Evolutionary conservation across 2,797 vertebrate genomes (phyloP), one percentile per base, ranked within the genome.

Genomic region (Pangasius sanitwongsei): DNA sequence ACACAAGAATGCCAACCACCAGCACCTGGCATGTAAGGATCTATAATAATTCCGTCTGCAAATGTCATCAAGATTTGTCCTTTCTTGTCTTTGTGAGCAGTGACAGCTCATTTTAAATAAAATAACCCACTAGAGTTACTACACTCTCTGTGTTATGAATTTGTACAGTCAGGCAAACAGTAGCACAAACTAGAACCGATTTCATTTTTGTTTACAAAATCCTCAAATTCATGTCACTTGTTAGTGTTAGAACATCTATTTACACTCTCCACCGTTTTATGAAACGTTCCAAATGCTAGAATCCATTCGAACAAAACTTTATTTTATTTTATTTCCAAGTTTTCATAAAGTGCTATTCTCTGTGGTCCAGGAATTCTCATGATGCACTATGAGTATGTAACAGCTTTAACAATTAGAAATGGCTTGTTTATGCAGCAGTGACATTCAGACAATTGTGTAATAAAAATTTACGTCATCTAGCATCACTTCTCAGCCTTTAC

Each of bases 11-110:
- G 94, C 93, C 95, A 96, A 95, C 95, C 92, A 93, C 95, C 95
- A 95, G 95, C 95, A 96, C 96, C 95, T 96, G 95, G 95, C 96
- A 96, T 94, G 95, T 95, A 95, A 95, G 95, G 94, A 94, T 93
- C 93, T 94, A 95, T 94, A 94, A 93, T 94, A 95, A 92, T 93
- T 92, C 92, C 63, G 89, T 94, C 93, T 94, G 92, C 84, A 94
- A 93, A 89, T 91, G 92, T 93, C 96, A 95, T 86, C 93, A 92
- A 70, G 95, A 59, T 92, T 91, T 96, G 94, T 94, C 96, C 95
- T 96, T 95, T 96, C 93, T 92, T 95, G 90, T 91, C 91, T 90
- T 92, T 86, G 90, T 89, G 92, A 87, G 87, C 92, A 86, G 84
- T 90, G 87, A 91, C 85, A 82, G 67, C 86, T 48, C 41, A 28